Percentiles rank a stretch among this genome's conserved stretches.
phyloP scores from a whole-genome alignment of 2,797 vertebrate species.

The Peromyscus melanophrys region DNA sequence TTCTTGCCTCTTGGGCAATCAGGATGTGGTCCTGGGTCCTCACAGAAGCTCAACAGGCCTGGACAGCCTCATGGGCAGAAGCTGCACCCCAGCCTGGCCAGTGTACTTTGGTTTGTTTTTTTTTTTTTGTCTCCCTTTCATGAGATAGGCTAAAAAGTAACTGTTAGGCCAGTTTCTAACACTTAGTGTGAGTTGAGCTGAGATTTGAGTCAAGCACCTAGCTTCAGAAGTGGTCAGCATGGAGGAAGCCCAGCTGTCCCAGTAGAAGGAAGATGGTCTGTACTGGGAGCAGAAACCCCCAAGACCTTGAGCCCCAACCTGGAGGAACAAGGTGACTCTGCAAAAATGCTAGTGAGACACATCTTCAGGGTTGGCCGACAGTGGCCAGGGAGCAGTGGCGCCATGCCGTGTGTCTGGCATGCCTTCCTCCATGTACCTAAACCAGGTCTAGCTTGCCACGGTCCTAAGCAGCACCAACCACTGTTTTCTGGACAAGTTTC shows the following conservation, averaged over 20 bases:
- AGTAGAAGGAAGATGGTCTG: neutral
- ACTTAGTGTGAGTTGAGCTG: neutral
- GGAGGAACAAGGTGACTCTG: neutral
- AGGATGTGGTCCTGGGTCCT: too few relatives aligned
- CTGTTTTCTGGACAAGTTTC: neutral
- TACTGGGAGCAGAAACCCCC: neutral
- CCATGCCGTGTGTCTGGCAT: accelerated
- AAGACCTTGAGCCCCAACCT: neutral
- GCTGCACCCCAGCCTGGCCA: neutral
- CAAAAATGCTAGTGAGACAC: accelerated
- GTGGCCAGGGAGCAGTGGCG: neutral
- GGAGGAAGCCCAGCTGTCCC: neutral
- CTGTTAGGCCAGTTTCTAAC: accelerated
- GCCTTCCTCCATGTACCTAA: accelerated
- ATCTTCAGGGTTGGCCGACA: neutral
- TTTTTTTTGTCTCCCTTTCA: accelerated
- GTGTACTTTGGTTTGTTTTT: accelerated
- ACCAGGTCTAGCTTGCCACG: accelerated
- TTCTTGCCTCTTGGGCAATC: neutral
- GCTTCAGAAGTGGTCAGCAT: accelerated
- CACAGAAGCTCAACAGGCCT: neutral
- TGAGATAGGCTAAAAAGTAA: neutral
- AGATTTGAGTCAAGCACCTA: neutral
- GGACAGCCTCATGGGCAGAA: neutral
- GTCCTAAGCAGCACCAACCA: accelerated